Percentiles rank a stretch among this genome's conserved stretches.
phyloP scores from a whole-genome alignment of 1,140 invertebrate species.

The Hylaeus anthracinus region DNA sequence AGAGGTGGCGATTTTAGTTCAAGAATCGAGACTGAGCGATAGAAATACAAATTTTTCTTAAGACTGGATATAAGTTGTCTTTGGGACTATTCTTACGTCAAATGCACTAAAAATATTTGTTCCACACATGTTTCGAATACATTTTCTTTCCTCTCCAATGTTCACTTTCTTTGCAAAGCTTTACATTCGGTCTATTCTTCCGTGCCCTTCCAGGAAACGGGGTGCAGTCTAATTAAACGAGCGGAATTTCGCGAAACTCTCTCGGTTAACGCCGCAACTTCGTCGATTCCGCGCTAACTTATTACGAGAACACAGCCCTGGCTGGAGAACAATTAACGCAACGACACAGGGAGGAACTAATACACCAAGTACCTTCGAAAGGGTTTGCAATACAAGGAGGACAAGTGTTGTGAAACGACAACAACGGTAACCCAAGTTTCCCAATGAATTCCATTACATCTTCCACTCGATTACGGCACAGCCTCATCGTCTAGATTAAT shows the following conservation, averaged over 20 bases:
- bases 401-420: slow-evolving; percentile 20
- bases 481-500: too few species aligned
- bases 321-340: slow-evolving; percentile 54
- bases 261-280: slow-evolving; percentile 48
- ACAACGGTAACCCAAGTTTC: slow-evolving; percentile 9
- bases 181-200: background rate
- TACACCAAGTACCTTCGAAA: slow-evolving; percentile 22
- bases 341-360: slow-evolving; percentile 29
- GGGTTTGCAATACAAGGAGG: background rate
- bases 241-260: slow-evolving; percentile 44
- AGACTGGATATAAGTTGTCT: too few species aligned
- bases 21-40: too few species aligned
- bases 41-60: too few species aligned
- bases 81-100: too few species aligned
- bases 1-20: too few species aligned
- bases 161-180: background rate
- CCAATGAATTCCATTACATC: background rate
- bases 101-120: too few species aligned
- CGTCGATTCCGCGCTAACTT: slow-evolving; percentile 32
- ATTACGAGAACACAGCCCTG: slow-evolving; percentile 45
- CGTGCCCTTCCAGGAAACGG: background rate
- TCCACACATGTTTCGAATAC: background rate
- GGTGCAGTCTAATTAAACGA: background rate
- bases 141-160: too few species aligned
- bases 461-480: too few species aligned